Conservation (phyloP, 2,797 vertebrate genomes). For the Crocodylus rhombifer region DNA sequence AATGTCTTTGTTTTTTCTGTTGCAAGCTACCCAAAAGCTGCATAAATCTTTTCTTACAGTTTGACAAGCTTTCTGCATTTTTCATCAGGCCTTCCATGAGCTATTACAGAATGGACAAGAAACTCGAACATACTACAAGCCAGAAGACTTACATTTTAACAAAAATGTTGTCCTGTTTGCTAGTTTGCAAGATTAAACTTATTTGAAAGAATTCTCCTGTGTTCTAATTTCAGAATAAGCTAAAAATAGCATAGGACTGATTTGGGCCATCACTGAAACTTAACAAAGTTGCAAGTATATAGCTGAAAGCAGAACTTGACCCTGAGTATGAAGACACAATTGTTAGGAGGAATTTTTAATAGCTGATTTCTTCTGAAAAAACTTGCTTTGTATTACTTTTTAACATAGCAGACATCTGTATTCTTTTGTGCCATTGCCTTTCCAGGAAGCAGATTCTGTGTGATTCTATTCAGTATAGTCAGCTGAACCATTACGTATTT, state of each 20-base stretch:
- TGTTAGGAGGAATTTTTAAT: neutral
- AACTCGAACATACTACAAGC: neutral
- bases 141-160: constrained; percentile 4
- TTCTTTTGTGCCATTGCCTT: neutral
- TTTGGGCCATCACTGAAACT: neutral
- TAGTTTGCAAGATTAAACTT: constrained; percentile 18
- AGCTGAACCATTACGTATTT: neutral
- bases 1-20: fast-evolving
- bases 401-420: neutral
- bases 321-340: neutral
- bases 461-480: neutral
- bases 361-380: neutral
- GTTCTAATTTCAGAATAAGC: neutral
- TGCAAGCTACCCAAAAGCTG: constrained; percentile 20
- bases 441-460: neutral
- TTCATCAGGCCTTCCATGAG: constrained; percentile 29
- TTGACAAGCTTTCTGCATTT: constrained; percentile 29
- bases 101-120: neutral
- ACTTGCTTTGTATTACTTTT: neutral
- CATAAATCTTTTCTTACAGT: constrained; percentile 10
- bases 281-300: neutral
- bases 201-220: neutral
- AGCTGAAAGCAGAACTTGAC: neutral
- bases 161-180: neutral
- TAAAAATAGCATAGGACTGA: neutral